Base-by-base conservation (phyloP, 2,797 vertebrate species). In the Vultur gryphus region DNA sequence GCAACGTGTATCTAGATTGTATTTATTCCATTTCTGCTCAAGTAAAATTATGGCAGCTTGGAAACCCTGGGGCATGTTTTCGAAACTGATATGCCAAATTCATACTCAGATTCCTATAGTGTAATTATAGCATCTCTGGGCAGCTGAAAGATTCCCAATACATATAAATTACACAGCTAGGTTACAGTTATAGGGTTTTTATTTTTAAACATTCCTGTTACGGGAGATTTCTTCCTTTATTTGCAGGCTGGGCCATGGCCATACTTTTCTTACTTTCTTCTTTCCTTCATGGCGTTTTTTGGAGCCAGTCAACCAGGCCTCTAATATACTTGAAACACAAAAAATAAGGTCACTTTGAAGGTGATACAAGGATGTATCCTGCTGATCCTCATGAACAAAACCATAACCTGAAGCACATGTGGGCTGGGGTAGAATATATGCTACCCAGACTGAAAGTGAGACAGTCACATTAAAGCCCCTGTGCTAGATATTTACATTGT, bases 11-110 rank as follows among this genome's bases (percentile, higher is more conserved):
- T 66, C 93, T 94, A 88, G 96, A 97, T 94, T 97, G 96, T 95
- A 93, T 97, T 97, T 97, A 97, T 97, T 97, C 95, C 84, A 97
- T 97, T 97, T 96, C 95, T 19, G 92, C 86, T 81, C 65, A 55
- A 93, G 94, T 66, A 81, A 97, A 97, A 97, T 95, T 89, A 96
- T 89, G 84, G 92, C 65, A 78, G 86, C 87, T 70, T 81, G 67
- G 93, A 96, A 96, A 92, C 91, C 91, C 86, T 76, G 84, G 82
- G 94, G 93, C 94, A 84, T 89, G 78, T 95, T 97, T 97, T 94
- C 85, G 93, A 95, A 94, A 91, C 86, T 67, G 92, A 96, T 92
- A 89, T 8, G 49, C 64, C 83, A 94, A 92, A 96, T 96, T 92
- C 89, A 82, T 41, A 87, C 93, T 96, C 84, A 85, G 77, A 95